Conservation (phyloP, 1,140 invertebrate species). For the Theocolax elegans region DNA sequence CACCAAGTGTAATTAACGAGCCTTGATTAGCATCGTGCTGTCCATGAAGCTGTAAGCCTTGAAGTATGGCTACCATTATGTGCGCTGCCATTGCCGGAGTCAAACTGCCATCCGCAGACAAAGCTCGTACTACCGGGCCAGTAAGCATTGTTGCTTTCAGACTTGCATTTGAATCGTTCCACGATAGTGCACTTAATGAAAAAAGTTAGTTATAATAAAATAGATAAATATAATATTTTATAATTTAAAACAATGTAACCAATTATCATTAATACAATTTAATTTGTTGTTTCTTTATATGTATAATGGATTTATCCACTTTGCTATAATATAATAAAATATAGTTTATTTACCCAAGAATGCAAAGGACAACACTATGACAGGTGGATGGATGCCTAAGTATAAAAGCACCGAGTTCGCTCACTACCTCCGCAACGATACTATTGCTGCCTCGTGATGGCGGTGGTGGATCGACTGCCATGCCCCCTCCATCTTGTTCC, state of each 20-base stretch:
- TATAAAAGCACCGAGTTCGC: constrained; percentile 78
- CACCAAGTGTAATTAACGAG: constrained; percentile 75
- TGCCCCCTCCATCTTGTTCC: constrained; percentile 74
- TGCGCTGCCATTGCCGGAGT: constrained; percentile 75
- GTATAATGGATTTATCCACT: too few relatives aligned
- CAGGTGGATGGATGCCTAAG: constrained; percentile 74
- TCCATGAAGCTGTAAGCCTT: constrained; percentile 81
- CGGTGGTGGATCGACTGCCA: constrained; percentile 71
- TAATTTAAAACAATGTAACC: too few relatives aligned
- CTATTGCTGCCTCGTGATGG: constrained; percentile 69
- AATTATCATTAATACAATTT: too few relatives aligned
- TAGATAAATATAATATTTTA: too few relatives aligned
- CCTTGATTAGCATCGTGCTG: constrained; percentile 88
- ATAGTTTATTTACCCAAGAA: constrained; percentile 68
- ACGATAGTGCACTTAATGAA: constrained; percentile 79
- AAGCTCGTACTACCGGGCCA: constrained; percentile 73
- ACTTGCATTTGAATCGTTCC: constrained; percentile 85
- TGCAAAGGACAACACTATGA: constrained; percentile 73
- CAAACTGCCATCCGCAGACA: constrained; percentile 71
- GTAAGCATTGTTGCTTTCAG: constrained; percentile 80
- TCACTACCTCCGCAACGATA: constrained; percentile 75
- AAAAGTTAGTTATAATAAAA: too few relatives aligned
- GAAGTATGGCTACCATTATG: constrained; percentile 79
- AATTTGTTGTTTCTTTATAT: too few relatives aligned
- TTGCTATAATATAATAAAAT: too few relatives aligned